phyloP scores from a whole-genome alignment of 2,888 invertebrate species.

The Agriopis aurantiaria region DNA sequence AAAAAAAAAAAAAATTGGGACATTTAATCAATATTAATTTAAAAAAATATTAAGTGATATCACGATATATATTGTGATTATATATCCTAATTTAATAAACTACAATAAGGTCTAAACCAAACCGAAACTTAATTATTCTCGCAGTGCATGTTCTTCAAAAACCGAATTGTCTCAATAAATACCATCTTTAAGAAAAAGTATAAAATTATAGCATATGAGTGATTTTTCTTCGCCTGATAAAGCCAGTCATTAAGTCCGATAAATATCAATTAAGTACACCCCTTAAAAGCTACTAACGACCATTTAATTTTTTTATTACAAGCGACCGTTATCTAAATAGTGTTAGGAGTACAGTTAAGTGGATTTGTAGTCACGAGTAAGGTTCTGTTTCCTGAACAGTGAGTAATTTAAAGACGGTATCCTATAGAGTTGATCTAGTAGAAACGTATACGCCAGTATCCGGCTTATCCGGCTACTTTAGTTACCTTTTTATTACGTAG shows the following conservation, averaged over 20 bases:
- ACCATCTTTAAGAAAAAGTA: too few species aligned
- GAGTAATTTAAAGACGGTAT: conserved; percentile 78
- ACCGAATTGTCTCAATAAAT: too few species aligned
- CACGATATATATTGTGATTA: too few species aligned
- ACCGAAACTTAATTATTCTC: too few species aligned
- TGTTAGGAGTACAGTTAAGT: conserved; percentile 76
- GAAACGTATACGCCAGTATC: not conserved
- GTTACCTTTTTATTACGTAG: not conserved
- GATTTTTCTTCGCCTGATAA: not conserved
- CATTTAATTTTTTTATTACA: conserved; percentile 63
- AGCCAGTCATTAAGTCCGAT: conserved; percentile 55
- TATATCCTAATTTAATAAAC: too few species aligned
- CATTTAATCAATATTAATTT: too few species aligned
- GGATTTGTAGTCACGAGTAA: conserved; percentile 76
- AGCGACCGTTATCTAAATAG: conserved; percentile 72
- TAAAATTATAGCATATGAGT: not conserved
- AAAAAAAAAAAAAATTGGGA: too few species aligned
- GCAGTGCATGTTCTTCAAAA: too few species aligned
- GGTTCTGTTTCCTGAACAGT: conserved; percentile 76
- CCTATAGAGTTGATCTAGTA: conserved; percentile 15
- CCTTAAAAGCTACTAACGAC: conserved; percentile 58
- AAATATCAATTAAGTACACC: conserved; percentile 73
- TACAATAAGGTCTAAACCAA: too few species aligned
- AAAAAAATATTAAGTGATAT: too few species aligned
- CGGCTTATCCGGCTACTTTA: conserved; percentile 11